phyloP scores from a whole-genome alignment of 2,113 vertebrate genomes.

The Myxocyprinus asiaticus region DNA sequence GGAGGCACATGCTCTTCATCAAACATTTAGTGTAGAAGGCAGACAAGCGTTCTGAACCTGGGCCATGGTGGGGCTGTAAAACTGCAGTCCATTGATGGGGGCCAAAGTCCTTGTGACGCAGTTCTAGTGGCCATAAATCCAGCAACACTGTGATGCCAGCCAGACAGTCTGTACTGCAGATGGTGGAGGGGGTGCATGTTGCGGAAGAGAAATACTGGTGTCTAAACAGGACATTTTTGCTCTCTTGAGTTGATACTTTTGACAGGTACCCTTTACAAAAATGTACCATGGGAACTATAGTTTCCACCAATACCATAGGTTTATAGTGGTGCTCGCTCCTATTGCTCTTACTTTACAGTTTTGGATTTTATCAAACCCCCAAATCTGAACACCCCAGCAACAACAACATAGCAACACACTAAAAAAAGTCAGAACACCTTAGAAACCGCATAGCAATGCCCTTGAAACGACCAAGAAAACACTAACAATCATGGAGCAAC shows the following conservation, averaged over 20 bases:
- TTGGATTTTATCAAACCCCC: too few species aligned
- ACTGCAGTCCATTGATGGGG: neutral
- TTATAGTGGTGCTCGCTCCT: too few species aligned
- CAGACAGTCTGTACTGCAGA: constrained; percentile 30
- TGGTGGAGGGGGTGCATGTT: neutral
- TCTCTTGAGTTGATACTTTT: neutral
- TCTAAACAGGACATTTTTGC: neutral
- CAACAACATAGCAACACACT: too few species aligned
- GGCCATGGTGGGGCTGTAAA: neutral
- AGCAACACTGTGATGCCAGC: constrained; percentile 16
- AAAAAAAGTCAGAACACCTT: too few species aligned
- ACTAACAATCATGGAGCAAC: too few species aligned
- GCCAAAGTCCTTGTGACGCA: constrained; percentile 23
- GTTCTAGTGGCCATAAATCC: neutral
- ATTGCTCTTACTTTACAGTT: too few species aligned
- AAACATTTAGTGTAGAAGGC: neutral
- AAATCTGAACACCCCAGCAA: too few species aligned
- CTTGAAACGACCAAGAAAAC: too few species aligned
- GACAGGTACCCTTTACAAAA: neutral
- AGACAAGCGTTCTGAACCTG: neutral
- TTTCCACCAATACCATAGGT: neutral
- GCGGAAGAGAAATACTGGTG: neutral
- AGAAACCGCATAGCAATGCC: too few species aligned
- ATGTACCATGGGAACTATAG: neutral
- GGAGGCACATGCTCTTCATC: neutral